A percentile compares a stretch with the other conserved stretches of the same genome.
Evolutionary conservation across 2,797 vertebrate species (phyloP).

Genomic region (Pygocentrus nattereri): DNA sequence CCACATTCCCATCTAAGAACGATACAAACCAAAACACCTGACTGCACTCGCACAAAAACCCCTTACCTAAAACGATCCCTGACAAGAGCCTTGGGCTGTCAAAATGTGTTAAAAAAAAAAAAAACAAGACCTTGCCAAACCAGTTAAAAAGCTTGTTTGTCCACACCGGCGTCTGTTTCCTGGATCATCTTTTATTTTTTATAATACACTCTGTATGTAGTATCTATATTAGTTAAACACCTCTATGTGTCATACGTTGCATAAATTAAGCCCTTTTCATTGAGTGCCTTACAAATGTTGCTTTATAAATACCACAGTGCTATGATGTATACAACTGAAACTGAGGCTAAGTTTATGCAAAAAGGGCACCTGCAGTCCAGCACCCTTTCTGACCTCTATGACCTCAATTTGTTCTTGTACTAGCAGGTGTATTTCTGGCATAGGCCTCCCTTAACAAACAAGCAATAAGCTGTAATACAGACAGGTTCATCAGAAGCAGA

Average conservation of each 20-base stretch:
- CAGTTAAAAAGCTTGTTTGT: not conserved
- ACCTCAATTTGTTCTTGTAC: not conserved
- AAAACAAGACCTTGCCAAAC: conserved; percentile 24
- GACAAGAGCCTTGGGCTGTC: conserved; percentile 46
- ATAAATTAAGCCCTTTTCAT: not conserved
- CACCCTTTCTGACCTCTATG: not conserved
- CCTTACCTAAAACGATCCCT: conserved; percentile 35
- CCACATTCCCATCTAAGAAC: conserved; percentile 31
- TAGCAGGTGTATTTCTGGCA: not conserved
- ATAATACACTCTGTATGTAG: not conserved
- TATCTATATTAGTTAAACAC: no score
- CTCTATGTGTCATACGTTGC: not conserved
- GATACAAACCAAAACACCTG: conserved; percentile 37
- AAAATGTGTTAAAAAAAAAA: conserved; percentile 33
- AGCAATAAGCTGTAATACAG: not conserved
- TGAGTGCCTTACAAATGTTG: not conserved
- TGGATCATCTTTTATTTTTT: not conserved
- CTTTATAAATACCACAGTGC: no score
- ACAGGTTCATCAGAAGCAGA: not conserved
- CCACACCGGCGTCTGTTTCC: not conserved
- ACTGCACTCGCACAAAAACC: conserved; percentile 35
- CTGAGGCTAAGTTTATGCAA: not conserved
- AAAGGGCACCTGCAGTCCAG: not conserved
- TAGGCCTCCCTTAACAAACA: not conserved
- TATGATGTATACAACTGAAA: no score